Percentiles rank a stretch among this genome's conserved stretches.
Conservation (phyloP, 2,797 vertebrate species). For the Acanthurus lineatus region DNA sequence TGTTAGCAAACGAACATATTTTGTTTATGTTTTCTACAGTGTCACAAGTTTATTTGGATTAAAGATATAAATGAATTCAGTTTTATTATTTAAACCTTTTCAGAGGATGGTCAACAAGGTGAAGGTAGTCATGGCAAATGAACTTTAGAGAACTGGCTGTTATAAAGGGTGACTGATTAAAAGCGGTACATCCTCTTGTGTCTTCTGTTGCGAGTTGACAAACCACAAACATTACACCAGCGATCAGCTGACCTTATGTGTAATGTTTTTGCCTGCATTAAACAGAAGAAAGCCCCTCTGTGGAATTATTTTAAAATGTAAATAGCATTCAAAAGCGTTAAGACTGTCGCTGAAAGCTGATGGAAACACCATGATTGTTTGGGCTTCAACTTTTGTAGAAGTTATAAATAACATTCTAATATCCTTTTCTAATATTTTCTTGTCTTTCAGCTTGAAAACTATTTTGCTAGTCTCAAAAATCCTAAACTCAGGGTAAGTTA, state of each 20-base stretch:
- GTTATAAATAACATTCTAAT: not conserved
- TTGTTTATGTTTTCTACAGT: too few relatives aligned
- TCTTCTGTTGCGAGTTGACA: not conserved
- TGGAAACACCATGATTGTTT: too few relatives aligned
- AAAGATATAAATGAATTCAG: not conserved
- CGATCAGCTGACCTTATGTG: too few relatives aligned
- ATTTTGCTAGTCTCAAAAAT: constrained; percentile 99
- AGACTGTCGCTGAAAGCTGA: not conserved
- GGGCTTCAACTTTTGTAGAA: not conserved
- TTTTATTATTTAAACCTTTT: not conserved
- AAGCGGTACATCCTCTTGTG: not conserved
- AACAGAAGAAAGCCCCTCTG: too few relatives aligned
- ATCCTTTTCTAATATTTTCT: not conserved
- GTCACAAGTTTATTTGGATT: too few relatives aligned
- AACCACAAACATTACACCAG: too few relatives aligned
- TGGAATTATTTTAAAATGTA: too few relatives aligned
- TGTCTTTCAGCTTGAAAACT: constrained; percentile 98
- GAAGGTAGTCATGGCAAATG: not conserved
- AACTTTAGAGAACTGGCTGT: not conserved
- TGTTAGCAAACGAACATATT: too few relatives aligned
- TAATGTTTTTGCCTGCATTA: too few relatives aligned
- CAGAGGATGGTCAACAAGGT: not conserved
- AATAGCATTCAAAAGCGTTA: too few relatives aligned
- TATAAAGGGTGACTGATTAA: not conserved
- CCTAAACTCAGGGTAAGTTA: constrained; percentile 99